These are phyloP conservation scores for Rhineura floridana DNA, from an alignment of 2,113 vertebrate species.

Conservation along the genomic window DNA sequence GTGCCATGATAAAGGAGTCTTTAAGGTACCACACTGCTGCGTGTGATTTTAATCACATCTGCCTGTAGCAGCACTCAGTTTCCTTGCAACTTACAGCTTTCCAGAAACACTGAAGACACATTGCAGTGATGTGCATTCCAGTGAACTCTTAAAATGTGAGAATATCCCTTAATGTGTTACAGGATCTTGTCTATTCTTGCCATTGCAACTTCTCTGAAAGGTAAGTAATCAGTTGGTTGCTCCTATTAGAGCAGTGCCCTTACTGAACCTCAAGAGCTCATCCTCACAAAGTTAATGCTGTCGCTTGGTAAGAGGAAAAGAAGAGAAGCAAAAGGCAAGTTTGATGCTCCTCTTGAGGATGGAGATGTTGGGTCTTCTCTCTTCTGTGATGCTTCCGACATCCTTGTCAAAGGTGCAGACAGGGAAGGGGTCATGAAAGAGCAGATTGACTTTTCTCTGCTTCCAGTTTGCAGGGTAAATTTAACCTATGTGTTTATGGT, in stretches of 20 bases:
- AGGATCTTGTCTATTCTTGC: neutral
- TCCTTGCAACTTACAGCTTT: neutral
- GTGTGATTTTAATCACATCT: too few relatives aligned
- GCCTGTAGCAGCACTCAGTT: neutral
- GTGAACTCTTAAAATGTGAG: neutral
- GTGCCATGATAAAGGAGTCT: too few relatives aligned
- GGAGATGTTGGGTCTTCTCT: neutral
- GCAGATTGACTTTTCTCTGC: neutral
- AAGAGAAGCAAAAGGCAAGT: neutral
- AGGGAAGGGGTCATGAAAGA: neutral
- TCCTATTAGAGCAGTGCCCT: neutral
- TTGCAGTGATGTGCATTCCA: neutral
- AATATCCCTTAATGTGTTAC: neutral
- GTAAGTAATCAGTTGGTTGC: too few relatives aligned
- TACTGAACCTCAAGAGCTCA: too few relatives aligned
- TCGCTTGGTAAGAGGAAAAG: neutral
- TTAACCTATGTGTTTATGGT: neutral
- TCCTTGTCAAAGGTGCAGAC: neutral
- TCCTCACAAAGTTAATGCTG: neutral
- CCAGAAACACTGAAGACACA: too few relatives aligned
- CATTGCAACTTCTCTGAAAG: neutral
- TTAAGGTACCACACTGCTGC: too few relatives aligned
- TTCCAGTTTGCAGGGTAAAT: neutral
- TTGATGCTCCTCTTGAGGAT: neutral
- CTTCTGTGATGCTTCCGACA: neutral